Evolutionary conservation across 2,113 vertebrate species (phyloP), one percentile per base, ranked within the genome.

Genomic region (Enhydra lutris): DNA sequence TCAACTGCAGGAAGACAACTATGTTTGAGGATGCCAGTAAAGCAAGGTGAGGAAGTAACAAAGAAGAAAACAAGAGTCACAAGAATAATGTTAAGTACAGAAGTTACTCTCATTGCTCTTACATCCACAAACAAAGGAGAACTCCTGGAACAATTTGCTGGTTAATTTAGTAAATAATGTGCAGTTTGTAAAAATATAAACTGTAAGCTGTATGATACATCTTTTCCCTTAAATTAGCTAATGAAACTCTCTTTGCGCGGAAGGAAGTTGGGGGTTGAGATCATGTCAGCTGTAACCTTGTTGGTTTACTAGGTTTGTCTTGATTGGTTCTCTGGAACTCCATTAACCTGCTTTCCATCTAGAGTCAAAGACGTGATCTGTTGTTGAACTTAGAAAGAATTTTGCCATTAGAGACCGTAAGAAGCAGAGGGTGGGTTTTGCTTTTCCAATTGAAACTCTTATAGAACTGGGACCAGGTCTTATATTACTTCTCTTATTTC

Each of bases 401-500:
- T 57, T 93, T 94, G 50, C 79, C 20, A 8, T 67, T 78, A 81
- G 91, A 61, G 59, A 95, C 39, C 24, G 2, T 65, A 71, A 78
- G 94, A 92, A 92, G 34, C 24, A 76, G 26, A 91, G 31, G 45
- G 45, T 96, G 69, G 24, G 26, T 74, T 90, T 89, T 92, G 39
- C 52, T n/a, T 20, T 88, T 91, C 57, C 42, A 87, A 15, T 6
- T 65, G 84, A 92, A 78, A 17, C 85, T 91, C 52, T 89, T 78
- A 23, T 12, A 65, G 4, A 6, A 2, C 39, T 95, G n/a, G 61
- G 39, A 14, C 5, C 5, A 67, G 39, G 13, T 79, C 65, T 94
- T 91, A 74, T 96, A 9, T n/a, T 89, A 57, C 24, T 95, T 89
- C 93, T 89, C n/a, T 96, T 91, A 81, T 84, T 93, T 93, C 59